Percentiles rank a stretch among this genome's conserved stretches.
phyloP scores from a whole-genome alignment of 2,113 vertebrate species.

The Tiliqua scincoides region DNA sequence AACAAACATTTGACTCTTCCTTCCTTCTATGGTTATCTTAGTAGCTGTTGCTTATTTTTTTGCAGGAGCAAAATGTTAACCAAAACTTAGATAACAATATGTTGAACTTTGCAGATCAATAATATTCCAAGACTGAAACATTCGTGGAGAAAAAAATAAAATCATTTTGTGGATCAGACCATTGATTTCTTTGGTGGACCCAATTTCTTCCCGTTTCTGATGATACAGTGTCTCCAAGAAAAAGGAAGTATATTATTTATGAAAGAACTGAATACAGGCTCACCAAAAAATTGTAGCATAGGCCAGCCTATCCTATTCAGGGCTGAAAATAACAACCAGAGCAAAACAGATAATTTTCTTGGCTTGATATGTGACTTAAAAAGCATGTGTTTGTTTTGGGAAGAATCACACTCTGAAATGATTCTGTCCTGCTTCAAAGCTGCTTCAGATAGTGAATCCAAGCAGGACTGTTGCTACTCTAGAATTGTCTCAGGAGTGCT shows the following conservation, averaged over 20 bases:
- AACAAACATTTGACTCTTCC: not conserved
- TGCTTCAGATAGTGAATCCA: no score
- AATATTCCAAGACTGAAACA: not conserved
- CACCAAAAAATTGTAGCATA: not conserved
- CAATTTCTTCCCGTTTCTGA: not conserved
- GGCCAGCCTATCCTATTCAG: not conserved
- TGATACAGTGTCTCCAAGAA: not conserved
- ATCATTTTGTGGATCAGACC: not conserved
- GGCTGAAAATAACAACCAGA: not conserved
- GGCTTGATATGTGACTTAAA: not conserved
- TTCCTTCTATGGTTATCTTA: accelerated
- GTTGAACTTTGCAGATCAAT: not conserved
- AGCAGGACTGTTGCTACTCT: no score
- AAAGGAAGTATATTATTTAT: not conserved
- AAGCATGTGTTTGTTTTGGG: no score
- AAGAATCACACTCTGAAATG: no score
- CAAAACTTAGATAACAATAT: not conserved
- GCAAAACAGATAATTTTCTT: not conserved
- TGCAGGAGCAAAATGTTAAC: not conserved
- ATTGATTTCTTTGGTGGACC: not conserved
- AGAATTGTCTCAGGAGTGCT: no score
- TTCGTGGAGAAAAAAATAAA: not conserved
- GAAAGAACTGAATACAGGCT: not conserved
- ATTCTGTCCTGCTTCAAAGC: no score
- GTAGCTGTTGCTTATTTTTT: not conserved